Evolutionary conservation across 2,797 vertebrate genomes (phyloP).

Genomic region (Cynopterus sphinx): DNA sequence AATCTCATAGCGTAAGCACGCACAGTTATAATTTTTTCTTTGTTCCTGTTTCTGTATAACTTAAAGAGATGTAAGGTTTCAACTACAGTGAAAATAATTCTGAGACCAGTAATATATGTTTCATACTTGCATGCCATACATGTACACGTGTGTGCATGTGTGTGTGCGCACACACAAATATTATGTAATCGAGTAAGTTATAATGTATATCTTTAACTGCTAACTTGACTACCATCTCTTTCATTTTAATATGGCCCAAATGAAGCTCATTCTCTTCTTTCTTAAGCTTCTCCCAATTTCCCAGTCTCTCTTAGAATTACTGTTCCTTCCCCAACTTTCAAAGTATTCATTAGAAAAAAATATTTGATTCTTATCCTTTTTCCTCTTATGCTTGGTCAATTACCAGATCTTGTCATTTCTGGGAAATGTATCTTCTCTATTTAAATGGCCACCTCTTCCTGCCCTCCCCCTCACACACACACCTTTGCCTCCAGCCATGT

Average conservation of each 20-base stretch:
- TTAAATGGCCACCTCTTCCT: neutral
- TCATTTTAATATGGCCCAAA: neutral
- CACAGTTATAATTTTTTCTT: conserved; percentile 37
- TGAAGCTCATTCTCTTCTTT: conserved; percentile 3
- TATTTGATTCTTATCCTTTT: neutral
- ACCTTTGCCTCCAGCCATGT: neutral
- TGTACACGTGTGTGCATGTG: neutral
- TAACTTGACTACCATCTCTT: neutral
- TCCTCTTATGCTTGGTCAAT: neutral
- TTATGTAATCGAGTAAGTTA: neutral
- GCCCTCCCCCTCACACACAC: too few species aligned
- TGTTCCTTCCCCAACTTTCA: neutral
- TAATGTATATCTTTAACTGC: neutral
- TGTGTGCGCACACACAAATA: rapidly evolving
- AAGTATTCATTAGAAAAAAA: neutral
- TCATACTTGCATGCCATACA: neutral
- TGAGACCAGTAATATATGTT: neutral
- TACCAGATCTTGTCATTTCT: neutral
- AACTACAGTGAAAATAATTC: neutral
- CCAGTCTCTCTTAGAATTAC: neutral
- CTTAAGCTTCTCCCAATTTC: neutral
- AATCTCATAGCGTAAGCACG: neutral
- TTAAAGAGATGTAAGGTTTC: conserved; percentile 18
- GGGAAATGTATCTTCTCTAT: neutral
- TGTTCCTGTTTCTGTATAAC: neutral